Base-by-base conservation (phyloP, 1,140 invertebrate species). In the Paracyclopina nana region DNA sequence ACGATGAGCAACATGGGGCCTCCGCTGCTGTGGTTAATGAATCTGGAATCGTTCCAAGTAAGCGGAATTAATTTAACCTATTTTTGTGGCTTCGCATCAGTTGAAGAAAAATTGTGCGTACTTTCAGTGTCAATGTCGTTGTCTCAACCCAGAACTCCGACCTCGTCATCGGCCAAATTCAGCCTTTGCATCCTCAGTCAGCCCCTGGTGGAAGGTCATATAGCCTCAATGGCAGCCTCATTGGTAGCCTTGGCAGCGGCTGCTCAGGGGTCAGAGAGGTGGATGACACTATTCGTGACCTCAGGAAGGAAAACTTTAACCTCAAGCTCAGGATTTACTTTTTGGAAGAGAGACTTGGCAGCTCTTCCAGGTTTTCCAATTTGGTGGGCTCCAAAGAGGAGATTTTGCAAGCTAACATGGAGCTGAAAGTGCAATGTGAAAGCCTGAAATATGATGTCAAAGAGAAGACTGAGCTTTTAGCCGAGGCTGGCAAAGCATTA, bases 301-400 rank as follows among this genome's bases (percentile, higher is more conserved):
- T 91, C 40, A 76, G 80, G 53, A 88, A 88, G 59, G 86, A 91
- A 60, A 91, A 91, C 64, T 92, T 91, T 60, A 82, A 85, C 63
- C 66, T 91, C 1, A 91, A 90, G 63, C 65, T 90, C 41, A 70
- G 84, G 24, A 81, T 92, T 53, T 91, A 87, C 65, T 84, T 88
- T 61, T 67, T 90, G 43, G 84, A 92, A 62, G 85, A 91, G 63
- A 72, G 77, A 55, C 73, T 83, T 64, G 76, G 78, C 54, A 58
- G 66, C 60, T 64, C 65, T 1, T 72, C 77, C 55, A 70, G 70
- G 43, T 54, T 57, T 24, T 38, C 34, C 14, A 38, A 38, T 8
- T n/a, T n/a, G n/a, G 5, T 20, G 4, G 34, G n/a, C 20, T 38
- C 34, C 34, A 54, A 55, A 12, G 70, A 74, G 29, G 72, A 75